Evolutionary conservation across 2,797 vertebrate species (phyloP), one percentile per base, ranked within the genome.

Genomic region (Mus minutoides): DNA sequence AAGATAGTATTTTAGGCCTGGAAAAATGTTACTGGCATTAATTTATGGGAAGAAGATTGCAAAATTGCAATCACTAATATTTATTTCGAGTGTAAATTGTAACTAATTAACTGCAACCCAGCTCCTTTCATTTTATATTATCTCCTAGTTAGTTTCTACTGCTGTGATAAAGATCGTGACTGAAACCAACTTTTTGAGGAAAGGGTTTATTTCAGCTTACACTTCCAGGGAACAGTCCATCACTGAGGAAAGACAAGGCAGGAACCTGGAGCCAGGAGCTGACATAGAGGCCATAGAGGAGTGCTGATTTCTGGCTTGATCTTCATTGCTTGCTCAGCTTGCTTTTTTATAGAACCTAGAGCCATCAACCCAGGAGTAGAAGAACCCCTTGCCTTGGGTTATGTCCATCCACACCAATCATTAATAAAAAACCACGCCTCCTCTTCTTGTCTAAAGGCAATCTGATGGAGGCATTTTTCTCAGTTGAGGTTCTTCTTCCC

Each of bases 41-140:
- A 86, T 64, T 89, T 94, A 95, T 84, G 46, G 90, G 84, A 91
- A 92, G 67, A 90, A 94, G 62, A 86, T 17, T 80, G 31, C 13
- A 92, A 90, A 85, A 69, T 37, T 79, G n/a, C 91, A 90, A 71
- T 54, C 54, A 86, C 54, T 37, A 89, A 64, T 84, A 29, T 58
- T 94, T 82, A 71, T 64, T 86, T 88, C 67, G 85, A 97, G 69
- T 93, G 22, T 75, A 75, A 46, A 10, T 88, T 91, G 6, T 93
- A 92, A 95, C 60, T 67, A 92, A 67, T 91, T 56, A 92, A 64
- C 19, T 75, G 43, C 52, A 90, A 77, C 13, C 67, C 80, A 92
- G 60, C 14, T 64, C 24, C 79, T 83, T 83, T 73, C 17, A 49
- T 76, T 94, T 88, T 92, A 52, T 56, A 17, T 49, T 49, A 34